Percentiles rank a stretch among this genome's conserved stretches.
Evolutionary conservation across 2,113 vertebrate species (phyloP).

Genomic region (Brachyhypopomus occidentalis): DNA sequence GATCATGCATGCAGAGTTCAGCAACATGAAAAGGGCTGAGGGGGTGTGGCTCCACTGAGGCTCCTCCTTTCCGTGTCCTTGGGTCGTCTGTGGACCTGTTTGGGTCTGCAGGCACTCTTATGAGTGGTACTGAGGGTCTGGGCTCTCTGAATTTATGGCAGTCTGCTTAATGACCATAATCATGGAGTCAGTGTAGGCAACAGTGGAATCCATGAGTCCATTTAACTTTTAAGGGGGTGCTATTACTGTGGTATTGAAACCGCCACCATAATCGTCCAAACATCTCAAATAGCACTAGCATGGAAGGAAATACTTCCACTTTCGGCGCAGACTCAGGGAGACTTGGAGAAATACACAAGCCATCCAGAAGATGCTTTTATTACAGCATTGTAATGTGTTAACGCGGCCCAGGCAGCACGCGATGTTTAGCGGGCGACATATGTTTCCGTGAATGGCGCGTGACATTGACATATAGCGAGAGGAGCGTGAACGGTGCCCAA

Average conservation of each 20-base stretch:
- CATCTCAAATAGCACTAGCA: conserved; percentile 4
- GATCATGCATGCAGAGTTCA: conserved; percentile 57
- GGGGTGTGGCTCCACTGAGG: background rate
- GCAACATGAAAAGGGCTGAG: conserved; percentile 36
- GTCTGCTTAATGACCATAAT: conserved; percentile 39
- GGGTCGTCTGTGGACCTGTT: background rate
- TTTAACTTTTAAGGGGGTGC: conserved; percentile 41
- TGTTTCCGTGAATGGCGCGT: conserved; percentile 64
- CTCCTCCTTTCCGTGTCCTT: conserved; percentile 1
- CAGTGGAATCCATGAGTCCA: conserved; percentile 38
- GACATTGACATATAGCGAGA: conserved; percentile 69
- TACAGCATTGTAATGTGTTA: conserved; percentile 60
- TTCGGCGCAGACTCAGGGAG: background rate
- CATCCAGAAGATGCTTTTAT: conserved; percentile 62
- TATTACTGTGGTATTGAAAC: conserved; percentile 33
- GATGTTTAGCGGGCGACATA: conserved; percentile 65
- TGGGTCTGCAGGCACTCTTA: background rate
- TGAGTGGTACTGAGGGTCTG: conserved; percentile 16
- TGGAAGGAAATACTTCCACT: conserved; percentile 27
- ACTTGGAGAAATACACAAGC: conserved; percentile 27
- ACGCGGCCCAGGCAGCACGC: conserved; percentile 52
- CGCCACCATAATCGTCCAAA: conserved; percentile 24
- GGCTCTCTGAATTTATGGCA: conserved; percentile 31
- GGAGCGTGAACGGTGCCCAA: conserved; percentile 60
- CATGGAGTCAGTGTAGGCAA: conserved; percentile 30